Base-by-base conservation (phyloP, 2,797 vertebrate genomes). In the Peromyscus nudipes region DNA sequence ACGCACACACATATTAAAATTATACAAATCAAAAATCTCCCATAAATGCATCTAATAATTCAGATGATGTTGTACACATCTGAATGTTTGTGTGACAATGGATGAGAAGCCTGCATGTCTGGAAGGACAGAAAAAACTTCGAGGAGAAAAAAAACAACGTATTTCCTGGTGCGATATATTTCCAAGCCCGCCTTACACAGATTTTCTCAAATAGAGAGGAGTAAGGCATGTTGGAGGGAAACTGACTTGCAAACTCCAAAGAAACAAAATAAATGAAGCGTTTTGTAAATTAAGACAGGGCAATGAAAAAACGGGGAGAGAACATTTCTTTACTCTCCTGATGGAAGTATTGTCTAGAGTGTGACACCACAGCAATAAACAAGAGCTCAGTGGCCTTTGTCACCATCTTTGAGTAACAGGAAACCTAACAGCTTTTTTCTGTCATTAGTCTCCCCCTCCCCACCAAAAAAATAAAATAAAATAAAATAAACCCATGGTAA, bases 211-310 rank as follows among this genome's bases (percentile, higher is more conserved):
- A 87, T 49, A 27, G 7, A 69, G 14, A 34, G 64, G 1, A 3
- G 0, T 31, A 23, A 10, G 6, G 16, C 40, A 3, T 4, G 11
- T 0, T 43, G 1, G 16, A 1, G 79, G 55, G 80, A 43, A 75
- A 75, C 0, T 37, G 1, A 31, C 29, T 89, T 80, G 57, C 7
- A 84, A 87, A 92, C 40, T 60, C 27, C 73, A 89, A 85, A 92
- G 25, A 91, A 86, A 94, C 19, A 67, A 97, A 92, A 92, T 57
- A 13, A 96, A 86, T 37, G 64, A 83, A 49, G 21, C 19, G 69
- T n/a, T 94, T 49, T 46, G 40, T 92, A 83, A 83, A 34, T 34
- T 25, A 96, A 29, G n/a, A 43, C 2, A 64, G 4, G 8, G 40
- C 82, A 95, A 93, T 49, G 25, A 73, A 57, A 73, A 29, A 37